Percentiles rank a stretch among this genome's conserved stretches.
Conservation (phyloP, 2,888 invertebrate species). For the Caenorhabditis sinica region DNA sequence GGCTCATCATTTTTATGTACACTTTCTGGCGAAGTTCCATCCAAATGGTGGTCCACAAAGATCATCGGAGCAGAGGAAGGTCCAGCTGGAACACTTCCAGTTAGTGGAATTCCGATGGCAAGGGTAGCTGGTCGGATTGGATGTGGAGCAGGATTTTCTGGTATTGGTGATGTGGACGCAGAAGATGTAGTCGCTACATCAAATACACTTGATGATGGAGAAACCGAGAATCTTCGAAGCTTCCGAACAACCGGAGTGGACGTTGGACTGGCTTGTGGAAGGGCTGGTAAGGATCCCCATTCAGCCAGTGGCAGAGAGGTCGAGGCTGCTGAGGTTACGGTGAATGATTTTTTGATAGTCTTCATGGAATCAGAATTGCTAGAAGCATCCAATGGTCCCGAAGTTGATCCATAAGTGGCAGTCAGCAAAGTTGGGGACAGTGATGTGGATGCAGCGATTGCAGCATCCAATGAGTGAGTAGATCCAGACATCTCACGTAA, state of each 20-base stretch:
- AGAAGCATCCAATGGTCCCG: constrained; percentile 66
- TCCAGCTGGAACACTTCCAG: constrained; percentile 51
- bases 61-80: constrained; percentile 70
- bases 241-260: constrained; percentile 68
- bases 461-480: constrained; percentile 72
- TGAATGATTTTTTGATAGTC: constrained; percentile 72
- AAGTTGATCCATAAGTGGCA: constrained; percentile 27
- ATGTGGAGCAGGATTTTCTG: constrained; percentile 16
- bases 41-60: constrained; percentile 22
- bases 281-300: constrained; percentile 73
- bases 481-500: constrained; percentile 75
- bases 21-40: neutral
- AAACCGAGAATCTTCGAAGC: constrained; percentile 76
- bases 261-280: constrained; percentile 68
- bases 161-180: constrained; percentile 36
- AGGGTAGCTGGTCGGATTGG: constrained; percentile 60
- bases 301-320: constrained; percentile 56
- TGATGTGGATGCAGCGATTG: constrained; percentile 28
- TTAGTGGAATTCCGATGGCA: constrained; percentile 67
- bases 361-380: constrained; percentile 69
- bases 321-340: constrained; percentile 30
- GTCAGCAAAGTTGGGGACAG: constrained; percentile 11
- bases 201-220: constrained; percentile 74
- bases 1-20: constrained; percentile 9
- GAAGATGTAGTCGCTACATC: constrained; percentile 63